These are phyloP conservation scores for Coracopsis vasa DNA, from an alignment of 2,113 vertebrate species.

Conservation along the genomic window DNA sequence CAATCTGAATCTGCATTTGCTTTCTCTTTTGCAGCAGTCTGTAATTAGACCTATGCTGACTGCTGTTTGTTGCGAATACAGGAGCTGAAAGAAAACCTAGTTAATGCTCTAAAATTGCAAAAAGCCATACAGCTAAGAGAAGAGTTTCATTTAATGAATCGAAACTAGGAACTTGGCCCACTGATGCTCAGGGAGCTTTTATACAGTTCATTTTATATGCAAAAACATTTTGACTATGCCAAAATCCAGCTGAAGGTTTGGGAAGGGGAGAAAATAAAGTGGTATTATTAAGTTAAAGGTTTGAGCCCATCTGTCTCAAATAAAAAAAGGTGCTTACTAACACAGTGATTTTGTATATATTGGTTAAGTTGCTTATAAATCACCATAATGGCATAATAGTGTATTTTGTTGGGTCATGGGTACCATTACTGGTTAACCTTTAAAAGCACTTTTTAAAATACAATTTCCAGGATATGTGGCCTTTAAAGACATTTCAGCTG, in stretches of 20 bases:
- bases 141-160: background rate
- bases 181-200: background rate
- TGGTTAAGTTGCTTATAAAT: background rate
- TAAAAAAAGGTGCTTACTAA: background rate
- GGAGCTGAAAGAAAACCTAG: slow-evolving; percentile 6
- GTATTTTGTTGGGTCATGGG: background rate
- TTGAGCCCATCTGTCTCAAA: background rate
- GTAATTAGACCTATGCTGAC: slow-evolving; percentile 17
- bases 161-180: background rate
- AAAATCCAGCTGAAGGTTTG: background rate
- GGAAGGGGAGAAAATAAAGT: background rate
- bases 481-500: slow-evolving; percentile 16
- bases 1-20: background rate
- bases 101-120: background rate
- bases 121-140: background rate
- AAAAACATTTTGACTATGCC: background rate
- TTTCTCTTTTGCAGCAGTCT: background rate
- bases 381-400: background rate
- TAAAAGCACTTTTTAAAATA: background rate
- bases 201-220: background rate
- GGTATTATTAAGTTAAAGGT: background rate
- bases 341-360: background rate
- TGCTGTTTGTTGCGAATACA: background rate
- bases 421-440: background rate
- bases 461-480: background rate